These are phyloP conservation scores for Cyphotilapia sp. DNA, from an alignment of 2,113 vertebrate species.

Conservation along the genomic window DNA sequence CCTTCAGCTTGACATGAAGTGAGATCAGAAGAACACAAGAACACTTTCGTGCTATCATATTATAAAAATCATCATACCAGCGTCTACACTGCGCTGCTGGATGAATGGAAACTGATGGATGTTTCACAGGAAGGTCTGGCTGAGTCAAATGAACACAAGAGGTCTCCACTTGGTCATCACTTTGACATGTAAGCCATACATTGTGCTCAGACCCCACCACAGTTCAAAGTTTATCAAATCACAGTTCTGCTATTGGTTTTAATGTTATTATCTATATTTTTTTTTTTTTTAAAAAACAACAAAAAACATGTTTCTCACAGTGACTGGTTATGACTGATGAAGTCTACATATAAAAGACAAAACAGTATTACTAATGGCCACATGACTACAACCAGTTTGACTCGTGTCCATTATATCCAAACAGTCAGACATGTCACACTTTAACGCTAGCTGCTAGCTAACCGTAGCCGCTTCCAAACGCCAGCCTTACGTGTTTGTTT, in stretches of 20 bases:
- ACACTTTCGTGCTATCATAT: background rate
- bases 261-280: accelerated
- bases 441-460: slow-evolving; percentile 6
- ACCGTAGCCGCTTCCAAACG: background rate
- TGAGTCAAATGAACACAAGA: background rate
- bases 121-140: background rate
- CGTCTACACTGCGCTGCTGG: background rate
- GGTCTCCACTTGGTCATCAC: background rate
- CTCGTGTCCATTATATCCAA: background rate
- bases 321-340: background rate
- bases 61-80: background rate
- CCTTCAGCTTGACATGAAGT: background rate
- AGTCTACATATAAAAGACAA: background rate
- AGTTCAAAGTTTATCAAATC: background rate
- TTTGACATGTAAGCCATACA: background rate
- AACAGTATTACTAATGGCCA: background rate
- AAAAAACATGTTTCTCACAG: background rate
- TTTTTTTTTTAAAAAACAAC: too few relatives aligned
- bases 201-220: background rate
- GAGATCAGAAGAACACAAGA: background rate
- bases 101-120: background rate
- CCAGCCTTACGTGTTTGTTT: background rate
- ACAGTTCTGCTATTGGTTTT: background rate
- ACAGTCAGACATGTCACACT: background rate
- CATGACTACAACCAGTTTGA: background rate